Conservation (phyloP, 1,140 invertebrate species). For the Akabosia matsudoensis region DNA sequence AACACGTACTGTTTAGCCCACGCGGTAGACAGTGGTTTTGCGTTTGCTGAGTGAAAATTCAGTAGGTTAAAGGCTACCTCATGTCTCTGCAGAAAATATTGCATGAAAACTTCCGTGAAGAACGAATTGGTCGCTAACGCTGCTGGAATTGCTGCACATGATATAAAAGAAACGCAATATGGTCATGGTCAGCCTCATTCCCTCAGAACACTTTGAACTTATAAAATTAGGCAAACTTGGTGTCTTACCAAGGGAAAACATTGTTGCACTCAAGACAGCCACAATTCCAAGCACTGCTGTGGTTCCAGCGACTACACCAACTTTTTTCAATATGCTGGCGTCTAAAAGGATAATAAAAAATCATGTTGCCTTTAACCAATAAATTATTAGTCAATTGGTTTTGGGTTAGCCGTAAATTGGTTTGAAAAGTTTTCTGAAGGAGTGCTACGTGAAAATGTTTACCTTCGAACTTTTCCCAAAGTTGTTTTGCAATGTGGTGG, state of each 20-base stretch:
- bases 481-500: background rate
- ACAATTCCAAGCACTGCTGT: background rate
- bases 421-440: no score
- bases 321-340: background rate
- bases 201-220: no score
- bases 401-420: no score
- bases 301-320: background rate
- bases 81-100: constrained; percentile 32
- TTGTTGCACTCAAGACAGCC: background rate
- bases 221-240: no score
- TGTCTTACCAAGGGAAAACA: background rate
- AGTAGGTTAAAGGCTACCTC: constrained; percentile 28
- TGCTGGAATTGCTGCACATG: constrained; percentile 1
- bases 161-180: background rate
- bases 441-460: no score
- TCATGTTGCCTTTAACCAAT: no score
- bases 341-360: background rate
- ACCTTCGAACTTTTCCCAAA: constrained; percentile 24
- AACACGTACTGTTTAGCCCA: constrained; percentile 37
- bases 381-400: no score
- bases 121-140: constrained; percentile 9
- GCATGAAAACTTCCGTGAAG: constrained; percentile 26
- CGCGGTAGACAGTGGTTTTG: constrained; percentile 29
- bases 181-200: no score
- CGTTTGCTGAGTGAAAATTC: background rate